phyloP scores from a whole-genome alignment of 2,113 vertebrate species.

The Malaclemys terrapin region DNA sequence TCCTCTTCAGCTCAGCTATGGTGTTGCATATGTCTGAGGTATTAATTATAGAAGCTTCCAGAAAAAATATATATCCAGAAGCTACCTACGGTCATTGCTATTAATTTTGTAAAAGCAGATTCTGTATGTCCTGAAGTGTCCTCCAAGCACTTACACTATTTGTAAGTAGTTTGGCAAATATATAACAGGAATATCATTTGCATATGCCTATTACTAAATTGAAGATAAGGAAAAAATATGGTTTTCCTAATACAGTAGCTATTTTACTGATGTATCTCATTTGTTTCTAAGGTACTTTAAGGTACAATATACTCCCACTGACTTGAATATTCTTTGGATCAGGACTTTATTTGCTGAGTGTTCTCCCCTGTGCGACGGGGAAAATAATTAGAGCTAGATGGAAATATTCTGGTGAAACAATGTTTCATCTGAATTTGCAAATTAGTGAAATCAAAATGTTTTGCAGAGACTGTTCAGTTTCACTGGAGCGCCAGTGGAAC shows the following conservation, averaged over 20 bases:
- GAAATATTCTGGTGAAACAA: background rate
- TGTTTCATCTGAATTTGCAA: background rate
- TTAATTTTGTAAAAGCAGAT: background rate
- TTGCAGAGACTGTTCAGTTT: background rate
- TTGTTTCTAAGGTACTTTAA: background rate
- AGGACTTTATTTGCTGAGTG: background rate
- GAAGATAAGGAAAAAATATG: background rate
- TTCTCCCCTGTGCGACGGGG: background rate
- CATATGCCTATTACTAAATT: background rate
- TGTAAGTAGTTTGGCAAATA: background rate
- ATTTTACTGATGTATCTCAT: background rate
- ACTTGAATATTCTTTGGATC: background rate
- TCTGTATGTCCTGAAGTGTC: background rate
- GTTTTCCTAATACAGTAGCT: background rate
- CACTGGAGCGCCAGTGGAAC: background rate
- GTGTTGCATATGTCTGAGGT: background rate
- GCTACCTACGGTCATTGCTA: background rate
- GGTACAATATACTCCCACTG: background rate
- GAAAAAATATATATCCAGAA: too few relatives aligned
- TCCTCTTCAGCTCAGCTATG: background rate
- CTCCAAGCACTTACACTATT: background rate
- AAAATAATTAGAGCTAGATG: background rate
- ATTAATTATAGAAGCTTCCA: background rate
- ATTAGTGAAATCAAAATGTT: background rate
- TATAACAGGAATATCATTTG: background rate